Evolutionary conservation across 2,113 vertebrate genomes (phyloP), one percentile per base, ranked within the genome.

Genomic region (Nibea albiflora): DNA sequence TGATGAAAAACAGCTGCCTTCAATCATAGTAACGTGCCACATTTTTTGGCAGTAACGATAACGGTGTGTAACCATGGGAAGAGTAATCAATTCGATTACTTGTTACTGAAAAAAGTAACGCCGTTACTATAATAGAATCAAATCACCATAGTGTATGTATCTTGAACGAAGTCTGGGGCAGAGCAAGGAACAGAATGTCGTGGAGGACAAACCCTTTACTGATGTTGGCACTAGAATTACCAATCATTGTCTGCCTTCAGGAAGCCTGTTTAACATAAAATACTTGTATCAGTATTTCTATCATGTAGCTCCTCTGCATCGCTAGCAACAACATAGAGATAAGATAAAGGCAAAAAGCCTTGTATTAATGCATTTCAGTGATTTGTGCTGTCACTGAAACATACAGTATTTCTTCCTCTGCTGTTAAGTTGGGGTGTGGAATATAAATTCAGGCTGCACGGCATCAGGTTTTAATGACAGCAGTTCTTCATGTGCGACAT

Each of bases 391-490:
- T 69, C 28, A 74, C 53, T 24, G 15, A 50, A 68, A 67, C 60
- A 11, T 46, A 73, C 73, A 60, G 28, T 81, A 42, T 77, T 76
- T 84, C 62, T 81, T 67, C 50, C 58, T 77, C 42, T 74, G 17
- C 47, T 73, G 4, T 53, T 53, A 4, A 7, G 35, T 39, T 39
- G 35, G 47, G 65, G 24, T 67, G 65, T 61, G 66, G 39, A 76
- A 75, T 76, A 85, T 85, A 80, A 77, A 91, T 88, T 74, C 62
- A 69, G 66, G 39, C 28, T 73, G 56, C 35, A 78, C 70, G 15
- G 72, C 31, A 50, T 87, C 61, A 64, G n/a, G 58, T 15, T 85
- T 85, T 85, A 87, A 90, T 87, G 88, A 80, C 70, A 76, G 68
- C 80, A 52, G 56, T 86, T 83, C 78, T 73, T 84, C 78, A 79